Conservation (phyloP, 1,140 invertebrate genomes). For the Delia radicum region DNA sequence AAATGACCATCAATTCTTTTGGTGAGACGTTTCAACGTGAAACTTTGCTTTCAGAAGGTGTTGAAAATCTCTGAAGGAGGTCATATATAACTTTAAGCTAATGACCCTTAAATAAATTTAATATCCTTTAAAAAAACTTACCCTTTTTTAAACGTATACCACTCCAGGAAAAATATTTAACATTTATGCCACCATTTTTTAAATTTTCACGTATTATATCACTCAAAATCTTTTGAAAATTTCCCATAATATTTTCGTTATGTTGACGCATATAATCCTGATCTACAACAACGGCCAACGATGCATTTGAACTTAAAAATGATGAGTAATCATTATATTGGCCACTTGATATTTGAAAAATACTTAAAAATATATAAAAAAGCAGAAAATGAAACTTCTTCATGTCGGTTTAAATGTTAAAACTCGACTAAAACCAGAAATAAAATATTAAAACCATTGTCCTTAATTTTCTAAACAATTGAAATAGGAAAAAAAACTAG, state of each 20-base stretch:
- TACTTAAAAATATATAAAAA: not conserved
- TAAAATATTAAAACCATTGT: too few species aligned
- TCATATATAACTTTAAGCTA: too few species aligned
- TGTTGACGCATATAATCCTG: conserved; percentile 62
- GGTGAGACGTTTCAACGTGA: too few species aligned
- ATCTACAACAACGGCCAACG: conserved; percentile 67
- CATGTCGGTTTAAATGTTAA: not conserved
- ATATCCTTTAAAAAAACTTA: conserved; percentile 48
- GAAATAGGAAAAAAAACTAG: not conserved
- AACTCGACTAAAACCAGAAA: not conserved
- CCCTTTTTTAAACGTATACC: conserved; percentile 67
- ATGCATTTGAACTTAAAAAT: conserved; percentile 67
- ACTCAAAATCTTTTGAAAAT: conserved; percentile 63
- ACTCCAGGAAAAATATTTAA: conserved; percentile 66
- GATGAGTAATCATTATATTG: conserved; percentile 66
- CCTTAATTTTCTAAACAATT: not conserved
- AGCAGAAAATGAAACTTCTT: too few species aligned
- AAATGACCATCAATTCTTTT: too few species aligned
- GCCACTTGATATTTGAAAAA: not conserved
- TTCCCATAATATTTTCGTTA: conserved; percentile 59
- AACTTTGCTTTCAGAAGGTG: too few species aligned
- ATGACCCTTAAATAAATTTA: too few species aligned
- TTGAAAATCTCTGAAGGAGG: too few species aligned
- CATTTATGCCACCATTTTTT: conserved; percentile 64
- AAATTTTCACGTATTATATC: conserved; percentile 63